A percentile compares a stretch with the other conserved stretches of the same genome.
phyloP scores from a whole-genome alignment of 92 coral and sea anemone species.

The Actinostola sp. region DNA sequence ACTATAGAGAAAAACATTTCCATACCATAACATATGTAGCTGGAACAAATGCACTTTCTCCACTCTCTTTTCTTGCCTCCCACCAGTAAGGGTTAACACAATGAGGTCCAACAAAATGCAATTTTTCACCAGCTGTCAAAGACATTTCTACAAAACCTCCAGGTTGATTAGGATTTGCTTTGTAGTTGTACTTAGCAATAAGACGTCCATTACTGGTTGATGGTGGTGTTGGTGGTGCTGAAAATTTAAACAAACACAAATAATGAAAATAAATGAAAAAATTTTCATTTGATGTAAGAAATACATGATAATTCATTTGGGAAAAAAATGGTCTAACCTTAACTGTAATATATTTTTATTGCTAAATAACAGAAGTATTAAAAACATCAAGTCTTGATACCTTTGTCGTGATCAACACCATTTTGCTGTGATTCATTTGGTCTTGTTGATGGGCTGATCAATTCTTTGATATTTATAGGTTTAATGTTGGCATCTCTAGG shows the following conservation, averaged over 20 bases:
- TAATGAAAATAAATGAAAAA: neutral
- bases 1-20: neutral
- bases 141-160: conserved; percentile 95
- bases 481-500: conserved; percentile 16
- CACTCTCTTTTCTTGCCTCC: conserved; percentile 70
- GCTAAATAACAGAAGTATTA: no score
- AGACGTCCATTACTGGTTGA: conserved; percentile 51
- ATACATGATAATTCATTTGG: no score
- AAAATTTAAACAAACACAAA: neutral
- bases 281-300: no score
- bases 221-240: conserved; percentile 50
- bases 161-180: conserved; percentile 72
- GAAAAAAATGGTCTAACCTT: no score
- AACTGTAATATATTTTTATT: no score
- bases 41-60: conserved; percentile 80
- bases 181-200: conserved; percentile 86
- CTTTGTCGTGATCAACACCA: neutral
- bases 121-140: conserved; percentile 74
- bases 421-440: neutral
- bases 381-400: no score
- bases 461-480: conserved; percentile 1
- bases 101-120: conserved; percentile 74
- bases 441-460: neutral
- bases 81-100: conserved; percentile 91
- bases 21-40: conserved; percentile 89